Conservation (phyloP, 2,113 vertebrate genomes). For the Corythoichthys haematopterus region DNA sequence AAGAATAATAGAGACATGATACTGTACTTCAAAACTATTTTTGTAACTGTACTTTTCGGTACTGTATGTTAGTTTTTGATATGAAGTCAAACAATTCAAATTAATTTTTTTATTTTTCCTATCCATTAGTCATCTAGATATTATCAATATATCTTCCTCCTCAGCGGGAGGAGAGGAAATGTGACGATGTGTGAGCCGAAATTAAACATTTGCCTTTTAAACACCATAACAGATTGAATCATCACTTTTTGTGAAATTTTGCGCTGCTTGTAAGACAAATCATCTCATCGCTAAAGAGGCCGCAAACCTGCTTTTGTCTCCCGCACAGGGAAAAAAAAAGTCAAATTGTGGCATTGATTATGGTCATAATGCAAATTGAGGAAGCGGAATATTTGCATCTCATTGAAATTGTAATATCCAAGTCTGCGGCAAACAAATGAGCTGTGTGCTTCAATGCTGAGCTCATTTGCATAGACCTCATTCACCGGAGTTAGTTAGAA, state of each 20-base stretch:
- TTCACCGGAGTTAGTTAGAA: neutral
- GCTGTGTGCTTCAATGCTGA: neutral
- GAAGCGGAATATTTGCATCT: conserved; percentile 19
- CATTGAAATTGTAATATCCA: conserved; percentile 33
- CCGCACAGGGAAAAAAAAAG: neutral
- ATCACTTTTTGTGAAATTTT: neutral
- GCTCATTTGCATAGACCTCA: neutral
- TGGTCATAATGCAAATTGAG: conserved; percentile 23
- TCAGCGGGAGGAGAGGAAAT: neutral
- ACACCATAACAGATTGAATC: neutral
- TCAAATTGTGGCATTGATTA: conserved; percentile 2
- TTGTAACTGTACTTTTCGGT: neutral
- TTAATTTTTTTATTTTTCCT: neutral
- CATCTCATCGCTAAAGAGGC: neutral
- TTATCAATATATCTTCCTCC: neutral
- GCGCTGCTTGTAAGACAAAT: neutral
- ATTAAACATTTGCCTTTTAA: neutral
- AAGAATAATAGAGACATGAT: too few species aligned
- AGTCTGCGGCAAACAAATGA: neutral
- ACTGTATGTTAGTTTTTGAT: neutral
- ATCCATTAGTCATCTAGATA: neutral
- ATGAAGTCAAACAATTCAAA: neutral
- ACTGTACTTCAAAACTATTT: neutral
- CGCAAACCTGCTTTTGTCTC: neutral
- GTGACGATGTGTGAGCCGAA: neutral